Conservation (phyloP, 30 jellyfish, hydroid and myxozoan species). For the Sanderia malayensis region DNA sequence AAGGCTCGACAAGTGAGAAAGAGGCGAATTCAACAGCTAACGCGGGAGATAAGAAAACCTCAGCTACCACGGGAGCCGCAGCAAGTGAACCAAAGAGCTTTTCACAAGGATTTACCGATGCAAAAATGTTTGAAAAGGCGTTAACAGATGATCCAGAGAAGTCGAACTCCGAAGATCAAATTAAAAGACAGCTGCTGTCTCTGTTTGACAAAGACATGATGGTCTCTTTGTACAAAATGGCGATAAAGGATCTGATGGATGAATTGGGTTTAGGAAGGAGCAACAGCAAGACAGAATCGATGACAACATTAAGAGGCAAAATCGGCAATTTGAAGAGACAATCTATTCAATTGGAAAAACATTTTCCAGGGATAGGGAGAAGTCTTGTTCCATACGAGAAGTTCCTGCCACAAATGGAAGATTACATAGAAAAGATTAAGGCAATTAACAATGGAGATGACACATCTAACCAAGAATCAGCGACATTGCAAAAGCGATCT, state of each 20-base stretch:
- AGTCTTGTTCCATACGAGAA: constrained; percentile 31
- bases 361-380: constrained; percentile 82
- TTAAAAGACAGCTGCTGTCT: constrained; percentile 65
- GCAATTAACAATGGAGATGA: constrained; percentile 9
- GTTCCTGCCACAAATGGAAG: constrained; percentile 45
- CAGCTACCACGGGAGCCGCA: neutral
- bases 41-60: constrained; percentile 48
- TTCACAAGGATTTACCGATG: constrained; percentile 50
- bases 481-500: constrained; percentile 20
- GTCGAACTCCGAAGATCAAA: constrained; percentile 47
- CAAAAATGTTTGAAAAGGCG: constrained; percentile 61
- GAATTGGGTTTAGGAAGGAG: constrained; percentile 72
- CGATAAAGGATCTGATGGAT: constrained; percentile 75
- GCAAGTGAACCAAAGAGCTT: constrained; percentile 43
- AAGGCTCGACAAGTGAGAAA: constrained; percentile 2
- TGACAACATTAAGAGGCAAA: constrained; percentile 55
- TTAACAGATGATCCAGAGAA: constrained; percentile 41
- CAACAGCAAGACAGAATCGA: constrained; percentile 51
- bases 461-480: neutral
- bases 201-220: constrained; percentile 95
- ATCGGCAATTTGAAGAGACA: constrained; percentile 59
- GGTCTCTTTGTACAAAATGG: constrained; percentile 92
- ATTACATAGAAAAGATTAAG: constrained; percentile 19
- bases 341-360: constrained; percentile 58
- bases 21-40: constrained; percentile 7